Base-by-base conservation (phyloP, 1,140 invertebrate species). In the Bombus vancouverensis region DNA sequence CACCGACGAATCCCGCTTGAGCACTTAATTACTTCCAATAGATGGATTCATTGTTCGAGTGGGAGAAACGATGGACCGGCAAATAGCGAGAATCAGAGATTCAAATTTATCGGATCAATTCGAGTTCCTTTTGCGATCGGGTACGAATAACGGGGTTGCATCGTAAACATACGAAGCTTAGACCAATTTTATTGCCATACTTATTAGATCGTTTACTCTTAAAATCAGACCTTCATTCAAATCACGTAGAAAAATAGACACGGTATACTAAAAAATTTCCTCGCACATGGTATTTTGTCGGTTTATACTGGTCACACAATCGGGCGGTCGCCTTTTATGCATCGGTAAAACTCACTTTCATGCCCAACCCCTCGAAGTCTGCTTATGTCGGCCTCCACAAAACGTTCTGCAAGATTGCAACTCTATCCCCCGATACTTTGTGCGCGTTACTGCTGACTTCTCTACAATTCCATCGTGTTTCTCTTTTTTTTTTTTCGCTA, bases 321-420 rank as follows among this genome's bases (percentile, higher is more conserved):
- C 73, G 73, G 47, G 44, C 62, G 71, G 72, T 78, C 78, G 71
- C 59, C 62, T 89, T 89, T 87, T 62, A 89, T 89, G 88, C 88
- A 83, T 65, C 85, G 79, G 32, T 34, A 72, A 81, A 89, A 89
- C 53, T 39, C 77, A 68, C 77, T 88, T 77, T 87, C 75, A 75
- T 80, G 70, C 66, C 22, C 37, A 28, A 71, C 37, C 37, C 73
- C 66, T 84, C 71, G 70, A 82, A 89, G 82, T 72, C 47, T 68
- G 74, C 81, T 89, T 79, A 79, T 83, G 85, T 28, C 81, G 59
- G 83, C 78, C 88, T 70, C 57, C 44, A 81, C 88, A 66, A 87
- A 89, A 89, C 66, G 88, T 18, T 81, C n/a, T 37, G 65, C 59
- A 71, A 77, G 66, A 89, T 89, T 89, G 84, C 57, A 89, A 89